Base-by-base conservation (phyloP, 2,797 vertebrate species). In the Varecia variegata region DNA sequence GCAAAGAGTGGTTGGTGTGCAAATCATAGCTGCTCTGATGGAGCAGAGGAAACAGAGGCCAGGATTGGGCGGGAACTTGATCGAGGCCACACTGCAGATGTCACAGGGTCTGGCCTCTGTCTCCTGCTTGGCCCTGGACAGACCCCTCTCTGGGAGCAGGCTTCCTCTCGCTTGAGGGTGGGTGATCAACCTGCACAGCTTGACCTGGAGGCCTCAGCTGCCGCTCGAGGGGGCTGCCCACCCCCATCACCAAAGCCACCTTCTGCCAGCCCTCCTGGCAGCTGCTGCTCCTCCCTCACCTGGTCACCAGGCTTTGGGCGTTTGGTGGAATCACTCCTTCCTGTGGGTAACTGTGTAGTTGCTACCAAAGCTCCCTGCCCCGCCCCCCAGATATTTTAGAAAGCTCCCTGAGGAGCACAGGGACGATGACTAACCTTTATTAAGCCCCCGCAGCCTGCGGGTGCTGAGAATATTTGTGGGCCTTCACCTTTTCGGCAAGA, bases 401-500 rank as follows among this genome's bases (percentile, higher is more conserved):
- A 88, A 40, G 50, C 15, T 15, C 43, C 81, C 73, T 4, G 70
- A 81, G 74, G 68, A 54, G 56, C 62, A 15, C 86, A 32, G 2
- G 32, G 87, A 47, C 0, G 32, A 38, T 50, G 79, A 96, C 84
- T 85, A 96, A 77, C 79, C 58, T 89, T 71, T 62, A 38, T 77
- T 21, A 52, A 91, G 90, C 95, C 68, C 94, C 88, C 94, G 94
- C 90, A 89, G 88, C 85, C 65, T 95, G 68, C 4, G 71, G 93
- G 93, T 35, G 92, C 65, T 23, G 70, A 68, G 95, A 92, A 70
- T 60, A 25, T 85, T 95, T 62, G n/a, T 95, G 95, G 95, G 92
- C 81, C 56, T 88, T 58, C 43, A 10, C 54, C 90, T 71, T 56
- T 79, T 45, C 85, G 68, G 62, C 5, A 62, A 84, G 94, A 94